These are phyloP conservation scores for Brachyhypopomus gauderio DNA, from an alignment of 2,113 vertebrate species.

Conservation along the genomic window DNA sequence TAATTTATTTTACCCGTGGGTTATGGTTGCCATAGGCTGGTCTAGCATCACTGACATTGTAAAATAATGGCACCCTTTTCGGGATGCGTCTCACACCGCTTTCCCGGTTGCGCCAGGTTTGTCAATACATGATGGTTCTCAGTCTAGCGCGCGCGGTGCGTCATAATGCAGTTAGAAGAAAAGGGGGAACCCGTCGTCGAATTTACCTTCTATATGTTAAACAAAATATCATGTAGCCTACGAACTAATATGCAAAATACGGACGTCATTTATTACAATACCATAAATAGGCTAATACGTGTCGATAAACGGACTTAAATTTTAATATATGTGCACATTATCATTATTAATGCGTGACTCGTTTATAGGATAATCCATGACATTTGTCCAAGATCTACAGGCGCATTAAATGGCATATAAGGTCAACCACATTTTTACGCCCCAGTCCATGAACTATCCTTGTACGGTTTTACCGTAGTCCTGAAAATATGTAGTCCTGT, in stretches of 20 bases:
- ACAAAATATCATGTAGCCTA: neutral
- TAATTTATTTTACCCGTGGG: neutral
- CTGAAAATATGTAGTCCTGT: neutral
- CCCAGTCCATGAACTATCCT: neutral
- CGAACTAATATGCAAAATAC: neutral
- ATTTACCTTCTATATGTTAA: neutral
- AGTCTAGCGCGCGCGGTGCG: conserved; percentile 28
- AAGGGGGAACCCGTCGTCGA: conserved; percentile 1
- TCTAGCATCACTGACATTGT: conserved; percentile 11
- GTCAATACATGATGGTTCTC: conserved; percentile 8
- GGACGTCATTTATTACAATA: neutral
- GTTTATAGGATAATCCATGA: neutral
- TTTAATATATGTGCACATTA: neutral
- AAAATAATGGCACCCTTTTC: neutral
- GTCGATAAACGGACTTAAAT: no score
- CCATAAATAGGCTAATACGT: neutral
- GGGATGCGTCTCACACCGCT: neutral
- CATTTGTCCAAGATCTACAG: neutral
- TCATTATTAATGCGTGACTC: neutral
- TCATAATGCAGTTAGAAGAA: conserved; percentile 42
- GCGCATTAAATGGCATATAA: neutral
- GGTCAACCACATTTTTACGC: neutral
- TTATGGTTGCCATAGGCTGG: neutral
- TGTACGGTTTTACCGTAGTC: neutral
- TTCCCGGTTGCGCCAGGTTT: conserved; percentile 9